Evolutionary conservation across 2,888 invertebrate species (phyloP), one percentile per base, ranked within the genome.

Genomic region (Brachynemurus nebulosus): DNA sequence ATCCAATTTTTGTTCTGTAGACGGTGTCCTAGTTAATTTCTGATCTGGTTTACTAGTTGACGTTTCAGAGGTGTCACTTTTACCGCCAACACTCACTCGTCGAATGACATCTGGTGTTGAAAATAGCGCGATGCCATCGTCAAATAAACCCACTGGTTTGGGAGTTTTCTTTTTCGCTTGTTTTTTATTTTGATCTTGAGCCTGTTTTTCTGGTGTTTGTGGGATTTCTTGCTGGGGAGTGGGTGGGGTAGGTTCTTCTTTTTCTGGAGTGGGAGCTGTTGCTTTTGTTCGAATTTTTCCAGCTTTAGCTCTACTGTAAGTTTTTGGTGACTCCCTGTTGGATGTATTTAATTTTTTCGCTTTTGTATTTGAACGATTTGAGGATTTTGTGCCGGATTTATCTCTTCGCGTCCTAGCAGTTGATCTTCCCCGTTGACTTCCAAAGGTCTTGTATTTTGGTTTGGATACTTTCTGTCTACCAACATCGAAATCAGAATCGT

Each of bases 51-150:
- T 19, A 52, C 42, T 30, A 50, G 53, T 14, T 46, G 46, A 17
- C 48, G 42, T 40, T 54, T 54, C 14, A 51, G 50, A n/a, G 50
- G 41, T 8, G 60, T 59, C 53, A 63, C 61, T 54, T 62, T 69
- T 2, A 56, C 59, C 7, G 62, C 67, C 51, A 46, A 37, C 20
- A 36, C 55, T 59, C 12, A 82, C 79, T 53, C 82, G 69, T 53
- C 81, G 69, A 46, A 83, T 82, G 43, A 84, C 81, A 67, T 85
- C 85, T 16, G 85, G 84, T 34, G 82, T 77, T 5, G 84, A 83
- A 60, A 85, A 84, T 46, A 85, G 62, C 27, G 81, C 79, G 46
- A 83, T 73, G 70, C 76, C 76, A 56, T 76, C 75, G 25, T 69
- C 65, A 33, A 71, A 63, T 53, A 66, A 63, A 44, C 6, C 18